Evolutionary conservation across 2,113 vertebrate genomes (phyloP).

Genomic region (Psittacula cyanocephala): DNA sequence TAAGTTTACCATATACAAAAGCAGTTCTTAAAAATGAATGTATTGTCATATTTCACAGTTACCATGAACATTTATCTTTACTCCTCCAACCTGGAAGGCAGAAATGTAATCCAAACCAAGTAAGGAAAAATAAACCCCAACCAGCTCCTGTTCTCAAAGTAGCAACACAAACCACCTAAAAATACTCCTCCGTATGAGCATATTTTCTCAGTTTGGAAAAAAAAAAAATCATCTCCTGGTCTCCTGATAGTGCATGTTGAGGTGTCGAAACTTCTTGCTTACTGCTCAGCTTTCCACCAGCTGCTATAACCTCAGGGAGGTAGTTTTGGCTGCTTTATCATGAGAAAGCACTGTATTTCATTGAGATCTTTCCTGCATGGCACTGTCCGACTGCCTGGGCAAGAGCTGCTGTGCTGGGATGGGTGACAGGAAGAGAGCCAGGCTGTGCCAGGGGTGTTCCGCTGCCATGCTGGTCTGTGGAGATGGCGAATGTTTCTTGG

Average conservation of each 20-base stretch:
- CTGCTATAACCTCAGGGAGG: background rate
- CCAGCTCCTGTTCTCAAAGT: background rate
- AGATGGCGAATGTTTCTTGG: accelerated
- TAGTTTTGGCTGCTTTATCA: background rate
- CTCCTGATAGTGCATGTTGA: background rate
- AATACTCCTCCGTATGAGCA: constrained; percentile 44
- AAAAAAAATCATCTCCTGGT: background rate
- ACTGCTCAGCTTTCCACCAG: background rate
- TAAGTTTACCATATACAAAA: background rate
- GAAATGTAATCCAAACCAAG: constrained; percentile 14
- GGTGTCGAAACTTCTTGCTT: background rate
- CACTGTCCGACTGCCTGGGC: accelerated
- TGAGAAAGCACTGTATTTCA: background rate
- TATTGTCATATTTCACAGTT: constrained; percentile 12
- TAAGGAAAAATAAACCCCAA: constrained; percentile 11
- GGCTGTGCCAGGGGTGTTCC: accelerated
- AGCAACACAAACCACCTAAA: constrained; percentile 42
- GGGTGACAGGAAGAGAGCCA: background rate
- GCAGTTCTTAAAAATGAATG: background rate
- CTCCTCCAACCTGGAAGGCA: background rate
- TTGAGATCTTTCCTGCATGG: background rate
- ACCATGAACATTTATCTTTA: background rate
- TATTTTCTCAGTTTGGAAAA: constrained; percentile 30
- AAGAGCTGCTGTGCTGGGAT: background rate
- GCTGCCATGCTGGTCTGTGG: accelerated